A percentile compares a stretch with the other conserved stretches of the same genome.
phyloP scores from a whole-genome alignment of 2,888 invertebrate species.

The Xanthorhoe spadicearia region DNA sequence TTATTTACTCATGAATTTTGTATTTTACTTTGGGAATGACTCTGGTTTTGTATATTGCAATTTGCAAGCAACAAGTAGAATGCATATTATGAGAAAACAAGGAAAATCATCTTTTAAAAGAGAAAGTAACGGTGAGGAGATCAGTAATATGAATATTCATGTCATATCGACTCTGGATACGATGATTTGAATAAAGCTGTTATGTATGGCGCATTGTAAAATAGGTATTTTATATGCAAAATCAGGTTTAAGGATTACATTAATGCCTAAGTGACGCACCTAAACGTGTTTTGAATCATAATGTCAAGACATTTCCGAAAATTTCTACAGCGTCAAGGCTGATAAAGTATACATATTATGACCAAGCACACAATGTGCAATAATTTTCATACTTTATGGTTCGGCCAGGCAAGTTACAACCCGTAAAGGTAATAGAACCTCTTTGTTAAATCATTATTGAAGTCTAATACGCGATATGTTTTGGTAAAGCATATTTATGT shows the following conservation, averaged over 20 bases:
- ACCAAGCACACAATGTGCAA: constrained; percentile 26
- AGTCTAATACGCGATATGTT: neutral
- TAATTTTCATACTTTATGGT: constrained; percentile 29
- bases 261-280: constrained; percentile 16
- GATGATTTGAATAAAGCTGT: constrained; percentile 4
- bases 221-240: constrained; percentile 16
- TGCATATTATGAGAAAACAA: constrained; percentile 3
- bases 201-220: constrained; percentile 10
- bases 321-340: constrained; percentile 19
- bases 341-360: constrained; percentile 22
- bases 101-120: constrained; percentile 9
- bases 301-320: constrained; percentile 22
- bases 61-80: neutral
- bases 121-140: constrained; percentile 24
- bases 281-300: constrained; percentile 20
- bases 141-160: constrained; percentile 16
- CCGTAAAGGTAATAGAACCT: constrained; percentile 26
- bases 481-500: neutral
- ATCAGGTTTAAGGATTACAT: constrained; percentile 20
- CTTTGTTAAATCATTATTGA: constrained; percentile 9
- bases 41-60: neutral
- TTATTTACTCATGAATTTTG: neutral
- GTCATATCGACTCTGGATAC: constrained; percentile 1
- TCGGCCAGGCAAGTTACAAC: constrained; percentile 20
- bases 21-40: neutral